phyloP scores from a whole-genome alignment of 1,140 invertebrate species.

The Tyrophagus putrescentiae region DNA sequence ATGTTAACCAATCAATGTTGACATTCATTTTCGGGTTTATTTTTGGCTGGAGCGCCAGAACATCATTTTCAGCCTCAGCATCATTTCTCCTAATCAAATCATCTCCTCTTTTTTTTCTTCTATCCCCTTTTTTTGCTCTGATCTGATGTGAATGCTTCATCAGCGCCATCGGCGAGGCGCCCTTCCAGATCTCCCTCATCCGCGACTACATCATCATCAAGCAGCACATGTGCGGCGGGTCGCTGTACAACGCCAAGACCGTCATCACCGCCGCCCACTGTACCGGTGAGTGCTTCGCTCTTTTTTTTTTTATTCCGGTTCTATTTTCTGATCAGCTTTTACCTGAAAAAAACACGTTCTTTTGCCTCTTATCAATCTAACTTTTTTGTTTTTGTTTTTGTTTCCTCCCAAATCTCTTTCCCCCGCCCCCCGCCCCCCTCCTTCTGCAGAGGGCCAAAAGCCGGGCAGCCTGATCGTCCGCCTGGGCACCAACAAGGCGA shows the following conservation, averaged over 20 bases:
- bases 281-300: slow-evolving; percentile 11
- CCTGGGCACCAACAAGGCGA: neutral
- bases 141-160: too few relatives aligned
- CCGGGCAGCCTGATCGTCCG: neutral
- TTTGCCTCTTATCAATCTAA: neutral
- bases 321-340: neutral
- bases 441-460: too few relatives aligned
- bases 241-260: slow-evolving; percentile 5
- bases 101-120: too few relatives aligned
- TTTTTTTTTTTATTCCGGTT: too few relatives aligned
- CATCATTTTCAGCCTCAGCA: too few relatives aligned
- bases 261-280: slow-evolving; percentile 14
- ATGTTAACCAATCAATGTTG: too few relatives aligned
- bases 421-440: too few relatives aligned
- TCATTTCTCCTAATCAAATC: too few relatives aligned
- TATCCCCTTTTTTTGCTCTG: too few relatives aligned
- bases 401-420: too few relatives aligned
- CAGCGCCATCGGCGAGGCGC: neutral
- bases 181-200: neutral
- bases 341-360: neutral
- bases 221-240: slow-evolving; percentile 18
- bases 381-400: neutral
- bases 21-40: too few relatives aligned
- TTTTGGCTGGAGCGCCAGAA: too few relatives aligned
- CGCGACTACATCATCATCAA: slow-evolving; percentile 4